Evolutionary conservation across 2,888 invertebrate species (phyloP), one percentile per base, ranked within the genome.

Genomic region (Cordilura impudica): DNA sequence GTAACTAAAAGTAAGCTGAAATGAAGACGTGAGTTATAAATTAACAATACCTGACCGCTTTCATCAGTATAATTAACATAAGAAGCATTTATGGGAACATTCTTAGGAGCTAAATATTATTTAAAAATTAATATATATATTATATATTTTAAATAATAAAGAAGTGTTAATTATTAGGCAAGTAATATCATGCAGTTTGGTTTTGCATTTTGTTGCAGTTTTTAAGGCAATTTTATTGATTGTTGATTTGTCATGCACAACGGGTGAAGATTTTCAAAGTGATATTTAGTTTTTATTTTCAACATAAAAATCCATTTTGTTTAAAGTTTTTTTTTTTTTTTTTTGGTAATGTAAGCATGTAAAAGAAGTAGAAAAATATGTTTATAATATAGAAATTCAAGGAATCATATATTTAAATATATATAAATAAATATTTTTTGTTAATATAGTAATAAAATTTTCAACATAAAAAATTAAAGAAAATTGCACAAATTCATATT

Each of bases 61-160:
- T 95, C 95, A 93, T 97, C 97, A 93, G 96, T 96, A 94, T 97
- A 97, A 93, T 95, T 94, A 93, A 97, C 96, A 93, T 94, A 96
- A 91, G 95, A 95, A 93, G 96, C 96, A 92, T 97, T 97, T 92
- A 94, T 93, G 90, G 95, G 95, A 92, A 95, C 93, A 93, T 94
- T 92, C 91, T 85, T 86, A 82, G 85, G 84, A 81, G 88, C 88
- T 88, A 84, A 71, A 69, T 63, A 60, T 18, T 49, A 67, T 31
- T 35, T 35, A 10, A n/a, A 39, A 39, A 56, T 49, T 26, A 12
- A 23, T 51, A 43, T 21, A 31, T 19, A 23, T 8, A 18, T 6
- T 54, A 18, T 21, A 26, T 14, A 21, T 2, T 14, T 8, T 14
- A 39, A 19, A 63, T 43, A 12, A 60, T 51, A 45, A 47, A 31